Conservation (phyloP, 2,113 vertebrate species). For the Cromileptes altivelis region DNA sequence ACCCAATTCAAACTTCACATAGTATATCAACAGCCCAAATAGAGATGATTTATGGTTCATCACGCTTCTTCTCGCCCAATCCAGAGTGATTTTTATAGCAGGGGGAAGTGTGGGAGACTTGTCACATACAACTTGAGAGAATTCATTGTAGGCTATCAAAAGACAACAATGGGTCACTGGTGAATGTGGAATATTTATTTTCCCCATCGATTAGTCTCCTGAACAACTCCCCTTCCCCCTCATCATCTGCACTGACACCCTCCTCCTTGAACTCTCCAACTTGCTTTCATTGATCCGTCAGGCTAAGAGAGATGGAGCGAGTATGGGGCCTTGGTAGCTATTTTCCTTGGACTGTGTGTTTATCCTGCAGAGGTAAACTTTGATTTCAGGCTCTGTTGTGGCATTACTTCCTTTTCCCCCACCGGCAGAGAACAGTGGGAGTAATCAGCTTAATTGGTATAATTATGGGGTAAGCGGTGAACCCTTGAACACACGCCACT, state of each 20-base stretch:
- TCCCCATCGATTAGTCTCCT: conserved; percentile 62
- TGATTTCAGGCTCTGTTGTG: conserved; percentile 60
- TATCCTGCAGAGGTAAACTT: conserved; percentile 71
- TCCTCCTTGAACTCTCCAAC: conserved; percentile 42
- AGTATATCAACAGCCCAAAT: conserved; percentile 12
- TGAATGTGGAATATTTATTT: conserved; percentile 73
- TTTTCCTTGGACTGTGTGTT: conserved; percentile 48
- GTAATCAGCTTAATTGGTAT: conserved; percentile 76
- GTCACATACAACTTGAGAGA: conserved; percentile 8
- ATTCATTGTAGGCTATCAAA: conserved; percentile 42
- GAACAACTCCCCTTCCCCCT: conserved; percentile 39
- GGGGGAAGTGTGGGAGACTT: conserved; percentile 13
- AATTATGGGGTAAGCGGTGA: conserved; percentile 69
- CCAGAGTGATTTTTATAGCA: conserved; percentile 27
- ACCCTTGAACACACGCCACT: conserved; percentile 63
- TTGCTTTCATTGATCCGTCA: conserved; percentile 55
- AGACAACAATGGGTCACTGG: conserved; percentile 32
- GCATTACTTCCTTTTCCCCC: conserved; percentile 62
- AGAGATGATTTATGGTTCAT: neutral
- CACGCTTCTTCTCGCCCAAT: neutral
- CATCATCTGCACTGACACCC: conserved; percentile 9
- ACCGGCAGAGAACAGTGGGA: conserved; percentile 66
- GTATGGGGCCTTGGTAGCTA: conserved; percentile 19
- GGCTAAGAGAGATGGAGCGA: conserved; percentile 28
- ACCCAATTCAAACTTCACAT: conserved; percentile 14